Percentiles rank a stretch among this genome's conserved stretches.
These are phyloP conservation scores for Amaurobius ferox DNA, from an alignment of 2,888 invertebrate species.

Conservation along the genomic window DNA sequence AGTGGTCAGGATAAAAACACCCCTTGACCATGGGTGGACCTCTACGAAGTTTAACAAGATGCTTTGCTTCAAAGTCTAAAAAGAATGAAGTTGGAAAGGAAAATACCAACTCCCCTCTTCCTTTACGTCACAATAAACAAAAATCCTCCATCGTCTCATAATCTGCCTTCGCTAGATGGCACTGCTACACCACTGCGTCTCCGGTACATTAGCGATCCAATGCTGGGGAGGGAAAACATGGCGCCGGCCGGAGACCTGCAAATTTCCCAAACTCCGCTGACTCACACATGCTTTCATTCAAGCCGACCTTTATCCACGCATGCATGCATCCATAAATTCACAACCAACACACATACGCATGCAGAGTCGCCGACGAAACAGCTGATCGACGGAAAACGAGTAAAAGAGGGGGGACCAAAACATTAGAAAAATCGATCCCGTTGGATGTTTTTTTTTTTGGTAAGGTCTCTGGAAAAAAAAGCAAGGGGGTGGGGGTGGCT, in stretches of 20 bases:
- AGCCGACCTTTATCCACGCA: slow-evolving; percentile 66
- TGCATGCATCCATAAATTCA: slow-evolving; percentile 71
- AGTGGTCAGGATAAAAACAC: too few species aligned
- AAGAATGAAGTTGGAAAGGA: too few species aligned
- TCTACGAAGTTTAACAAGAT: too few species aligned
- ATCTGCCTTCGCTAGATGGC: slow-evolving; percentile 38
- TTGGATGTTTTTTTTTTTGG: neutral
- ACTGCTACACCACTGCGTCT: neutral
- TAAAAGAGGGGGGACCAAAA: slow-evolving; percentile 34
- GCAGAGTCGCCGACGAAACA: slow-evolving; percentile 46
- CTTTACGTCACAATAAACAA: too few species aligned
- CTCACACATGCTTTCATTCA: slow-evolving; percentile 65
- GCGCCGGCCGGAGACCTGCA: slow-evolving; percentile 26
- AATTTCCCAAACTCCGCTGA: slow-evolving; percentile 19
- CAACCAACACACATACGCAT: slow-evolving; percentile 61
- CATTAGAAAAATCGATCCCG: slow-evolving; percentile 42
- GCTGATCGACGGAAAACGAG: slow-evolving; percentile 67
- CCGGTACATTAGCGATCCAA: too few species aligned
- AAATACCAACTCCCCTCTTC: too few species aligned
- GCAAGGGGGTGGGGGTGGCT: too few species aligned
- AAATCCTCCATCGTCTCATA: too few species aligned
- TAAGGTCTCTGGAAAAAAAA: too few species aligned
- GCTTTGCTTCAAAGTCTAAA: too few species aligned
- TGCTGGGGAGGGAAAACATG: slow-evolving; percentile 40
- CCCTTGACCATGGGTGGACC: too few species aligned